Conservation (phyloP, 2,113 vertebrate species). For the Pao palembangensis region DNA sequence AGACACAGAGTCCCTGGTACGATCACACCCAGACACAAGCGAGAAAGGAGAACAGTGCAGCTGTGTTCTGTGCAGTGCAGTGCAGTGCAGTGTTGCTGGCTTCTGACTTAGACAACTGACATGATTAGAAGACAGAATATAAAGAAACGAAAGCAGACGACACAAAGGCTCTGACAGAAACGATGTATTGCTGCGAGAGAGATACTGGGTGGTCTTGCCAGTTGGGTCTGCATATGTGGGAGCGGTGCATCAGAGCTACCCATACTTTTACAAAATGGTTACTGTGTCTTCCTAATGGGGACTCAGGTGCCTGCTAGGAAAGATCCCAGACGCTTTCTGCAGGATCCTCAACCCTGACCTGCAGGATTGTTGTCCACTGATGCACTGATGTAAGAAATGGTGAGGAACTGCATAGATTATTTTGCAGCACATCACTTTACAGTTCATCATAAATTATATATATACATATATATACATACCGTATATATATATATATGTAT, state of each 20-base stretch:
- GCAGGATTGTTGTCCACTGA: neutral
- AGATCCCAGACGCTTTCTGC: slow-evolving; percentile 18
- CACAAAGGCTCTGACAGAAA: slow-evolving; percentile 5
- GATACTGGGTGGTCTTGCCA: slow-evolving; percentile 23
- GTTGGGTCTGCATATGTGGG: neutral
- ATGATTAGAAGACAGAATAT: slow-evolving; percentile 56
- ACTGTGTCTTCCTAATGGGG: slow-evolving; percentile 56
- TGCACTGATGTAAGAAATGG: neutral
- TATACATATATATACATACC: too few relatives aligned
- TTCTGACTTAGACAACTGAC: neutral
- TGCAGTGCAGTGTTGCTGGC: too few relatives aligned
- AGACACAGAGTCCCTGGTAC: too few relatives aligned
- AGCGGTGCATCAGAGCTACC: slow-evolving; percentile 18
- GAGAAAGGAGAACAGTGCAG: too few relatives aligned
- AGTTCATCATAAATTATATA: slow-evolving; percentile 7
- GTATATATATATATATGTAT: too few relatives aligned
- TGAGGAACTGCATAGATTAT: slow-evolving; percentile 4
- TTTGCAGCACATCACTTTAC: slow-evolving; percentile 2
- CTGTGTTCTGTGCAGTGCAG: too few relatives aligned
- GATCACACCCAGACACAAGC: too few relatives aligned
- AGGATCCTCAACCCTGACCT: slow-evolving; percentile 13
- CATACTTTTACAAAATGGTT: slow-evolving; percentile 51
- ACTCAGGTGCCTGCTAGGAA: slow-evolving; percentile 19
- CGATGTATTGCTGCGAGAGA: neutral
- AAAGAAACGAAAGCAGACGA: slow-evolving; percentile 59